phyloP scores from a whole-genome alignment of 2,888 invertebrate species.

The Quadroppia sp. region DNA sequence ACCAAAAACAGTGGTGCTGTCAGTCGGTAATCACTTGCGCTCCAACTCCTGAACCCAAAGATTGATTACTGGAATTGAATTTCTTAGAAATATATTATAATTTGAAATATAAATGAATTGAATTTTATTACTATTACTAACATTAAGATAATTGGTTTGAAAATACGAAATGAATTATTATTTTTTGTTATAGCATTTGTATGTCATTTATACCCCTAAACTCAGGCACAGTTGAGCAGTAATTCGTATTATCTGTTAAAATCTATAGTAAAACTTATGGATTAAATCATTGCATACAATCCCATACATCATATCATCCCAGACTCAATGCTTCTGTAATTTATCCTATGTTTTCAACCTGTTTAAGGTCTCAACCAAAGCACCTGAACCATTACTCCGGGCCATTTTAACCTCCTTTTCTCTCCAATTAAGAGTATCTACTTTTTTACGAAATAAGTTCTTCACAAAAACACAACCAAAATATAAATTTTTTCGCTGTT shows the following conservation, averaged over 20 bases:
- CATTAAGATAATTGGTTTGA: background rate
- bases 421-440: background rate
- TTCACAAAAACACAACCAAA: background rate
- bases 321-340: conserved; percentile 29
- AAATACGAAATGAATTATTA: background rate
- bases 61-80: conserved; percentile 7
- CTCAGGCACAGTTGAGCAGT: background rate
- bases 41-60: background rate
- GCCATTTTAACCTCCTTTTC: conserved; percentile 31
- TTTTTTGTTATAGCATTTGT: background rate
- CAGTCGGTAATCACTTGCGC: background rate
- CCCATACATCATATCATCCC: background rate
- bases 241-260: background rate
- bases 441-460: background rate
- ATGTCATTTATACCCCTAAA: conserved; percentile 1
- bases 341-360: background rate
- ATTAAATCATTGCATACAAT: conserved; percentile 13
- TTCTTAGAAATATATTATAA: conserved; percentile 1
- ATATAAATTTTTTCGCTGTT: background rate
- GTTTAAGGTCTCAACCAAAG: background rate
- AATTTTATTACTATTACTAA: background rate
- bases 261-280: conserved; percentile 28
- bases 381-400: background rate
- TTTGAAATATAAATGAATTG: conserved; percentile 3
- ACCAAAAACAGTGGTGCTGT: background rate